Evolutionary conservation across 2,888 invertebrate species (phyloP).

Genomic region (Limulus polyphemus): DNA sequence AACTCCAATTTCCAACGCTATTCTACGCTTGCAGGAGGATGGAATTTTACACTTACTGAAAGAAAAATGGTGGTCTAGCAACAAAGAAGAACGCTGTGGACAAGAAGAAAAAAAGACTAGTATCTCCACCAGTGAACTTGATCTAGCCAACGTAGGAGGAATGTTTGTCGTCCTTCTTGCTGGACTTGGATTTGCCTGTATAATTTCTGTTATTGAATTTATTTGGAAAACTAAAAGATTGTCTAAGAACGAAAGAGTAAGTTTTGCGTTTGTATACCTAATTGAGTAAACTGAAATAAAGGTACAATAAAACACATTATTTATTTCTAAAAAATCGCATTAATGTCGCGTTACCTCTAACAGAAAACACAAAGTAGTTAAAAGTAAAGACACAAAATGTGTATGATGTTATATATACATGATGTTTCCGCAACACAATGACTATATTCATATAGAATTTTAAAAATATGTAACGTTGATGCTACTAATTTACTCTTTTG

Average conservation of each 20-base stretch:
- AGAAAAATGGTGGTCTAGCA: slow-evolving; percentile 96
- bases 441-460: too few species aligned
- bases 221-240: slow-evolving; percentile 27
- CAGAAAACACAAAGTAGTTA: too few species aligned
- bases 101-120: slow-evolving; percentile 21
- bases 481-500: too few species aligned
- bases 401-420: too few species aligned
- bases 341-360: too few species aligned
- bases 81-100: slow-evolving; percentile 46
- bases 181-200: slow-evolving; percentile 25
- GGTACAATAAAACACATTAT: too few species aligned
- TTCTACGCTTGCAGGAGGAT: slow-evolving; percentile 88
- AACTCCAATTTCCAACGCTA: slow-evolving; percentile 84
- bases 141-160: slow-evolving; percentile 33
- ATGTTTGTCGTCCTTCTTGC: slow-evolving; percentile 33
- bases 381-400: too few species aligned
- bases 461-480: too few species aligned
- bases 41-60: slow-evolving; percentile 55
- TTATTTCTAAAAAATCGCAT: too few species aligned
- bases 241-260: slow-evolving; percentile 16
- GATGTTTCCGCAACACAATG: too few species aligned
- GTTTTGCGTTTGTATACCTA: not conserved
- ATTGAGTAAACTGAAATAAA: too few species aligned
- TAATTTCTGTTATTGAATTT: slow-evolving; percentile 28
- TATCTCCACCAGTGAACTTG: slow-evolving; percentile 23